These are phyloP conservation scores for Formicarius rufipectus DNA, from an alignment of 2,113 vertebrate species.

Conservation along the genomic window DNA sequence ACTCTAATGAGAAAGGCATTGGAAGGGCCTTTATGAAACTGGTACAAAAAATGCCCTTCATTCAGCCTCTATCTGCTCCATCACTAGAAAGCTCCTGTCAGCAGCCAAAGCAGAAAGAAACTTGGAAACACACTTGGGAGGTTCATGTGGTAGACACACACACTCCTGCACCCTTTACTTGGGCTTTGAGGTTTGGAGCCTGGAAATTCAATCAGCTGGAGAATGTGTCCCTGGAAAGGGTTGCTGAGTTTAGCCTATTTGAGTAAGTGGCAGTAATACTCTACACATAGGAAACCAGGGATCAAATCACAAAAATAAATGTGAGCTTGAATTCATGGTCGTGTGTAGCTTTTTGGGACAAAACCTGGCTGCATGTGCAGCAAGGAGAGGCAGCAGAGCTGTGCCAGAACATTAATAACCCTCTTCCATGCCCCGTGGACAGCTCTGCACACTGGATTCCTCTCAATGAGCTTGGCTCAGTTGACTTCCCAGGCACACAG, in stretches of 20 bases:
- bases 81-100: neutral
- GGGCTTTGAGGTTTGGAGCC: neutral
- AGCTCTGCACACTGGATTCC: neutral
- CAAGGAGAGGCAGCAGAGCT: neutral
- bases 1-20: neutral
- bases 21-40: neutral
- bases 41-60: neutral
- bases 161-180: neutral
- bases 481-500: neutral
- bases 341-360: neutral
- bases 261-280: neutral
- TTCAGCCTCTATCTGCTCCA: neutral
- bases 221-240: neutral
- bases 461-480: neutral
- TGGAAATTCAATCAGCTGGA: slow-evolving; percentile 3
- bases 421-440: neutral
- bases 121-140: neutral
- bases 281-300: neutral
- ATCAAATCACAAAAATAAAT: neutral
- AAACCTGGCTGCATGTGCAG: neutral
- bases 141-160: neutral
- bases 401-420: neutral
- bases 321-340: neutral
- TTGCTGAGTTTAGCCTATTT: neutral
- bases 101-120: neutral